Percentiles rank a stretch among this genome's conserved stretches.
Evolutionary conservation across 1,140 invertebrate species (phyloP).

Genomic region (Anastrepha obliqua): DNA sequence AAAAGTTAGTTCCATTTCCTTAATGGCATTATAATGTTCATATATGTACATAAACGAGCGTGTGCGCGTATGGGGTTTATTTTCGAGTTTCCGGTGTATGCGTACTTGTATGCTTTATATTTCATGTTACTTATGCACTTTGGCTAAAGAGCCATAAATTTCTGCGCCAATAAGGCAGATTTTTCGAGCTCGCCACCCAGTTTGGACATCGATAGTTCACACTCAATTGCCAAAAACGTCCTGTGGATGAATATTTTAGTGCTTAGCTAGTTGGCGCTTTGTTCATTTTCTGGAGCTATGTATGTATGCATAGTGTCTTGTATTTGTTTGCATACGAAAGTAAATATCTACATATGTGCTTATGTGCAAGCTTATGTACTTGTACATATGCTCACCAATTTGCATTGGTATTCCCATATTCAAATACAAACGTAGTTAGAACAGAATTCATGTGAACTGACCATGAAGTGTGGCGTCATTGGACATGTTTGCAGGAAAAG

Average conservation of each 20-base stretch:
- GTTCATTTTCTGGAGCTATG: not conserved
- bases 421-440: no score
- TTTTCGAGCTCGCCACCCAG: not conserved
- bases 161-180: not conserved
- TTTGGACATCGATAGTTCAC: not conserved
- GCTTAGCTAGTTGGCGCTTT: not conserved
- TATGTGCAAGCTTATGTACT: not conserved
- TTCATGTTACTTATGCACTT: constrained; percentile 3
- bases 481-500: not conserved
- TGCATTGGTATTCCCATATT: no score
- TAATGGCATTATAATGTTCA: not conserved
- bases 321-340: not conserved
- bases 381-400: not conserved
- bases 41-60: no score
- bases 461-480: not conserved
- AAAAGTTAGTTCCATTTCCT: not conserved
- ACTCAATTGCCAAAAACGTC: constrained; percentile 11
- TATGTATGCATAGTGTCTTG: not conserved
- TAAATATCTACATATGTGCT: not conserved
- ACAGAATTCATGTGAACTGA: not conserved
- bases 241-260: not conserved
- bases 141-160: not conserved
- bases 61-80: not conserved
- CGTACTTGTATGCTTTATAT: not conserved
- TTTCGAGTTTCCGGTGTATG: not conserved